Percentiles rank a stretch among this genome's conserved stretches.
phyloP scores from a whole-genome alignment of 2,113 vertebrate genomes.

The Hystrix brachyura region DNA sequence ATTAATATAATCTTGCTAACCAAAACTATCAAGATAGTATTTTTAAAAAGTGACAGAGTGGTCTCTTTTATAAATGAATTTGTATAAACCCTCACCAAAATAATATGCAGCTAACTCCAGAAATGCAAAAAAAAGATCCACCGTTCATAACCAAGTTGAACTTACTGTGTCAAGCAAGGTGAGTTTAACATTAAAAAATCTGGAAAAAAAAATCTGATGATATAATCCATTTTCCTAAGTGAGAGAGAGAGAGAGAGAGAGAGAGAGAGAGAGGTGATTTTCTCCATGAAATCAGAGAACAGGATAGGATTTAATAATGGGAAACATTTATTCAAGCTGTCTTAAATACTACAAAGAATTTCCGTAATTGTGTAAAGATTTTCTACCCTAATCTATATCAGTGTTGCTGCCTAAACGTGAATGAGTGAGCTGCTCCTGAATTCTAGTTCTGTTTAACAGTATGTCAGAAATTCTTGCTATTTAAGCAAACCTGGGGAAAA shows the following conservation, averaged over 20 bases:
- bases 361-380: not conserved
- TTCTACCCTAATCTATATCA: not conserved
- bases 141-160: not conserved
- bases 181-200: not conserved
- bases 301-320: not conserved
- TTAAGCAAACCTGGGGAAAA: rapidly evolving
- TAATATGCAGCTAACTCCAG: not conserved
- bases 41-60: not conserved
- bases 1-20: not conserved
- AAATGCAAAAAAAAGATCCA: not conserved
- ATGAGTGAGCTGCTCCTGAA: not conserved
- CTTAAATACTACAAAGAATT: not conserved
- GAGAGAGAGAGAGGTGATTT: not conserved
- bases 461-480: not conserved
- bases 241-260: not conserved
- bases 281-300: not conserved
- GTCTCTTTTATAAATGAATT: not conserved
- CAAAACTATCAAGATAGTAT: not conserved
- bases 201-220: not conserved
- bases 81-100: not conserved
- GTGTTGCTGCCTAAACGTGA: not conserved
- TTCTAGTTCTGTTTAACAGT: not conserved
- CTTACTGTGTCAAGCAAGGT: not conserved
- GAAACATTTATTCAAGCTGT: not conserved
- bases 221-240: not conserved